Evolutionary conservation across 1,140 invertebrate genomes (phyloP), one percentile per base, ranked within the genome.

Genomic region (Hyphantria cunea): DNA sequence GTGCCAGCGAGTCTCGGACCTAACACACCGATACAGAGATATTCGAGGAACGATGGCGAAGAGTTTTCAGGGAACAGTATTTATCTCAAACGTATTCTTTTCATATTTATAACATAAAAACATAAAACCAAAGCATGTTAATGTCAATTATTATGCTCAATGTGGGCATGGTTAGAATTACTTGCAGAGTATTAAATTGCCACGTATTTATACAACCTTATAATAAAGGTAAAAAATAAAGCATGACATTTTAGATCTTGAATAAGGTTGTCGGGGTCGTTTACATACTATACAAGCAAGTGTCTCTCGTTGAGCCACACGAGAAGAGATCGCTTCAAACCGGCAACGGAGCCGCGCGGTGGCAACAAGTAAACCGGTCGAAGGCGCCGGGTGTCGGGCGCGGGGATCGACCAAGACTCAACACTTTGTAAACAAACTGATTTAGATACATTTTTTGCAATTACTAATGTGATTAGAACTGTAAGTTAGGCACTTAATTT

Each of bases 351-450:
- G 85, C 55, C 70, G 82, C 80, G 72, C 78, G 78, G 84, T 88
- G 83, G 82, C 81, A 74, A 72, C 75, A 74, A 79, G 75, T 64
- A 82, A 90, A 90, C 87, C 87, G 87, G 87, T 90, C 76, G 78
- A 53, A 59, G 87, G 87, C 87, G 87, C 86, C 86, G 78, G 66
- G 67, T 77, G 76, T 72, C 83, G 72, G 76, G 56, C 70, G 73
- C 65, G 72, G 71, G 79, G 78, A 84, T 76, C 76, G 75, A 76
- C 72, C 72, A 75, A 59, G 80, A 76, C 85, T 87, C 85, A 87
- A 85, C 87, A 78, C 77, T 78, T 84, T 86, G 84, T 87, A 89
- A 89, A 89, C 86, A 89, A 85, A 86, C 83, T 80, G 82, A 76
- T 78, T 84, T 82, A 80, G 72, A 74, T 79, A 75, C 69, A 68